phyloP scores from a whole-genome alignment of 2,888 invertebrate genomes.

The Habroteleia sp. region DNA sequence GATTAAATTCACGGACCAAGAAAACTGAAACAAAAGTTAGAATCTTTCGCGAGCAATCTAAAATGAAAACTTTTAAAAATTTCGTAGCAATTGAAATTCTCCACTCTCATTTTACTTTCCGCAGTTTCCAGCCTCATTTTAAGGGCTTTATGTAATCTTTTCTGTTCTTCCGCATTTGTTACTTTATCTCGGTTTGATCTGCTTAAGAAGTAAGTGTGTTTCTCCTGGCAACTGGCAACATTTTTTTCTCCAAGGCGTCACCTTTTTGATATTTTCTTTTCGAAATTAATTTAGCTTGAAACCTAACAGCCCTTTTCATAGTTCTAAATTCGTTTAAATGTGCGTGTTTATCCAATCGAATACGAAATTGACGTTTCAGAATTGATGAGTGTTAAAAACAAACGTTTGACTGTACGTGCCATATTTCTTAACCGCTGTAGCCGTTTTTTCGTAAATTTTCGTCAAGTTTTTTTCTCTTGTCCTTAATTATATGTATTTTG shows the following conservation, averaged over 20 bases:
- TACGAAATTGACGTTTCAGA: constrained; percentile 35
- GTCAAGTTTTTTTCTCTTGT: neutral
- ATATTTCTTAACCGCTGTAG: constrained; percentile 1
- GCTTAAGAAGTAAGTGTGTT: constrained; percentile 45
- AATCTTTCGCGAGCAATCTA: constrained; percentile 4
- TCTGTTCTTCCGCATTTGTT: constrained; percentile 54
- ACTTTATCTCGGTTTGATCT: constrained; percentile 48
- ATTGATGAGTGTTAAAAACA: constrained; percentile 38
- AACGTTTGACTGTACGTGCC: constrained; percentile 10
- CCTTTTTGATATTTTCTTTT: constrained; percentile 46
- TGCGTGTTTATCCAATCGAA: constrained; percentile 25
- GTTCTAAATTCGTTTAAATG: neutral
- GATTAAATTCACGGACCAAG: constrained; percentile 8
- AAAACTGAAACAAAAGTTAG: constrained; percentile 25
- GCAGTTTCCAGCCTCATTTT: constrained; percentile 44
- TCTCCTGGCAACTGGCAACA: constrained; percentile 33
- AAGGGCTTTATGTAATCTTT: constrained; percentile 51
- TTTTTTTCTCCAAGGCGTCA: constrained; percentile 39
- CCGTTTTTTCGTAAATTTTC: neutral
- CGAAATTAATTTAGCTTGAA: constrained; percentile 46
- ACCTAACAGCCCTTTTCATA: constrained; percentile 9
- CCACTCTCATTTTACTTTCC: constrained; percentile 27
- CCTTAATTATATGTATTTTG: neutral
- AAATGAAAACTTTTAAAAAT: constrained; percentile 36
- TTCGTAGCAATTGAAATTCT: constrained; percentile 41